These are phyloP conservation scores for Cheilosia pagana DNA, from an alignment of 2,888 invertebrate species.

Conservation along the genomic window DNA sequence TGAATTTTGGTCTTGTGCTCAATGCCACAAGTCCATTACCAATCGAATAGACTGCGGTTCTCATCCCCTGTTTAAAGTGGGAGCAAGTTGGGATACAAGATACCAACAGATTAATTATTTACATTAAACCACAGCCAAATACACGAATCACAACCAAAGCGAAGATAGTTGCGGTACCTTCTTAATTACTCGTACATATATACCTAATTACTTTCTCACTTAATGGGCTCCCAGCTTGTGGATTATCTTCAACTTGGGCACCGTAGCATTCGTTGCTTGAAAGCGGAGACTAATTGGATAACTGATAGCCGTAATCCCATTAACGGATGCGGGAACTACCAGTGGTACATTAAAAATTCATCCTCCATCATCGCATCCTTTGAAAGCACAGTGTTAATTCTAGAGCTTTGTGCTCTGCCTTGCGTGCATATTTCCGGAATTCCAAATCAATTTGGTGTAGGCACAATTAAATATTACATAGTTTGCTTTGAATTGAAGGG, in stretches of 20 bases:
- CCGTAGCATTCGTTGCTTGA: background rate
- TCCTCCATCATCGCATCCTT: background rate
- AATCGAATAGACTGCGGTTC: background rate
- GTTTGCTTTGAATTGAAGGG: too few species aligned
- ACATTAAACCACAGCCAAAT: background rate
- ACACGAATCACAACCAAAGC: background rate
- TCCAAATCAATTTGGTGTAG: too few species aligned
- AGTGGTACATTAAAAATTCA: background rate
- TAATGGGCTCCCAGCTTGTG: background rate
- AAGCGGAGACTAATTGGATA: background rate
- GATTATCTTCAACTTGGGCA: background rate
- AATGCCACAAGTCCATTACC: background rate
- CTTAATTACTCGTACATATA: background rate
- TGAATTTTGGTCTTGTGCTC: background rate
- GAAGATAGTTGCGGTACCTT: background rate
- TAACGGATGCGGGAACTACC: background rate
- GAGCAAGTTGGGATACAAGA: background rate
- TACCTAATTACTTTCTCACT: background rate
- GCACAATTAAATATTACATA: background rate
- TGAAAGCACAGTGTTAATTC: background rate
- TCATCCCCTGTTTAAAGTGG: background rate
- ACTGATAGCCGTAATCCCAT: background rate
- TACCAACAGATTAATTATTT: too few species aligned
- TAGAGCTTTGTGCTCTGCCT: background rate
- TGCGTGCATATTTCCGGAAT: background rate